phyloP scores from a whole-genome alignment of 2,113 vertebrate species.

The Morphnarchus princeps region DNA sequence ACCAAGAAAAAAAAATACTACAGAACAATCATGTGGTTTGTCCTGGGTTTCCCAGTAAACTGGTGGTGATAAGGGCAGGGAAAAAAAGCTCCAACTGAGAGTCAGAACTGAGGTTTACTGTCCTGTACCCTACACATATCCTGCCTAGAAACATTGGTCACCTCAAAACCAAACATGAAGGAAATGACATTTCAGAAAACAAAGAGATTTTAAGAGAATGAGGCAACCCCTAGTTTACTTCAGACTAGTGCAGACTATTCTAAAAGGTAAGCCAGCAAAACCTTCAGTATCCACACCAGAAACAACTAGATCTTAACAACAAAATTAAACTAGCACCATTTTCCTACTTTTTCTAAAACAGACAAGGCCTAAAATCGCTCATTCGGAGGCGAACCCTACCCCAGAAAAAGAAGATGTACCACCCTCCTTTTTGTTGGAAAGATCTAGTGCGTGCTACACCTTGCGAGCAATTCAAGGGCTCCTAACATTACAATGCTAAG shows the following conservation, averaged over 20 bases:
- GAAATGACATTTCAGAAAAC: rapidly evolving
- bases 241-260: too few relatives aligned
- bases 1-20: background rate
- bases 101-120: background rate
- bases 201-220: background rate
- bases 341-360: background rate
- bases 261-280: background rate
- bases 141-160: background rate
- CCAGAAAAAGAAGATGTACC: background rate
- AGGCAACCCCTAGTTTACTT: background rate
- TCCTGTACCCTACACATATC: background rate
- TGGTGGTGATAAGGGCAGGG: background rate
- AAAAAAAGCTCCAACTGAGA: background rate
- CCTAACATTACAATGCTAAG: background rate
- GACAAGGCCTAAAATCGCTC: background rate
- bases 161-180: background rate
- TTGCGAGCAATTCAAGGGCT: background rate
- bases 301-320: background rate
- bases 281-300: background rate
- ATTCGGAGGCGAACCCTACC: background rate
- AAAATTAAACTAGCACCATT: background rate
- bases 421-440: background rate
- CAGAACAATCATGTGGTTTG: background rate
- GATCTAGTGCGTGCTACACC: background rate
- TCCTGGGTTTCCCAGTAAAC: background rate